A percentile compares a stretch with the other conserved stretches of the same genome.
Conservation (phyloP, 2,797 vertebrate species). For the Onychomys leucogaster region DNA sequence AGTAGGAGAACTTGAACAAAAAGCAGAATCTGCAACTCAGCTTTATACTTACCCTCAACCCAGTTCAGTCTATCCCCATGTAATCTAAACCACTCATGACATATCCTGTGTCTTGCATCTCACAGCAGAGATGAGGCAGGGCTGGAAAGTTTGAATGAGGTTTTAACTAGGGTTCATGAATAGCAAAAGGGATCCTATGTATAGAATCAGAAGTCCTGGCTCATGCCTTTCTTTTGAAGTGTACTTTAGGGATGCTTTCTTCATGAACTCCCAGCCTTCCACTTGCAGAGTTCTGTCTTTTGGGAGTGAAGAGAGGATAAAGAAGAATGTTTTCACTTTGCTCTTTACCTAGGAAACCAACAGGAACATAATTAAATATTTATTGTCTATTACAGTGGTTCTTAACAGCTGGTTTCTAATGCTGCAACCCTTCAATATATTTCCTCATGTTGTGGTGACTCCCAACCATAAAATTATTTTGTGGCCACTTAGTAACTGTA, state of each 20-base stretch:
- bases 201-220: background rate
- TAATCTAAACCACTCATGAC: background rate
- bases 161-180: slow-evolving; percentile 22
- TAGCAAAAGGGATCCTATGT: background rate
- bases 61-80: background rate
- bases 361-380: background rate
- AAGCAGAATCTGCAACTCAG: no score
- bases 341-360: slow-evolving; percentile 1
- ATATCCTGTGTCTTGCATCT: background rate
- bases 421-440: no score
- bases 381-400: background rate
- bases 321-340: slow-evolving; percentile 9
- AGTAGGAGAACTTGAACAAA: background rate
- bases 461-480: background rate
- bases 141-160: background rate
- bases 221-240: background rate
- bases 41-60: background rate
- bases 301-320: background rate
- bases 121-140: background rate
- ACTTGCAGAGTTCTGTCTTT: background rate
- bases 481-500: background rate
- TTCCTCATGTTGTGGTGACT: background rate
- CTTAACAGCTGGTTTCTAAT: background rate
- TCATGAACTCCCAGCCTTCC: background rate
- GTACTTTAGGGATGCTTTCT: background rate